Evolutionary conservation across 2,113 vertebrate species (phyloP), one percentile per base, ranked within the genome.

Genomic region (Cyprinodon variegatus): DNA sequence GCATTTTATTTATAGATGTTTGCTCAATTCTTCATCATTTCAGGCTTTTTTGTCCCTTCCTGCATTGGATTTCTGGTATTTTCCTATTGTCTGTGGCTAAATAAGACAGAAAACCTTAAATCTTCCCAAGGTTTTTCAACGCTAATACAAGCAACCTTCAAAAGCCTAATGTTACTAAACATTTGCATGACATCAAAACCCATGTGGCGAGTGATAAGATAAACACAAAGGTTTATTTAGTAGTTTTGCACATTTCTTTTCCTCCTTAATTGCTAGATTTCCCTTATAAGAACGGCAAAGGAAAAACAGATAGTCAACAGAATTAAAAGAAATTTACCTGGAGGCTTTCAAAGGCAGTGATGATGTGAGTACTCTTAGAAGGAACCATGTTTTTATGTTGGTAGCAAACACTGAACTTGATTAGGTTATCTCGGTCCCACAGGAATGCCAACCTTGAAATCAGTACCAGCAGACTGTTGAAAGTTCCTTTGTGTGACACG

Each of bases 301-400:
- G 5, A 70, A 86, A 65, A 13, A 29, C 29, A 76, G 38, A 84
- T 39, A 69, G 75, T 17, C 72, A 50, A 43, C 62, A 45, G 53
- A 69, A 69, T 76, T 77, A 3, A 71, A 40, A 74, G 36, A 46
- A 40, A 64, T 71, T 61, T 59, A 80, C 65, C 79, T 8, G 39
- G 43, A 69, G 80, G 69, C 36, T 70, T 87, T 65, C 37, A 70
- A 75, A 61, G 59, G 76, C 22, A 29, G 17, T 10, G 61, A 77
- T 40, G 9, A 48, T 38, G 43, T 61, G 53, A 29, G 39, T 50
- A 29, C 11, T 74, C 61, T 69, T 65, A 68, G 38, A 68, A 70
- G 75, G 79, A 79, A 77, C 74, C 68, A 64, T 83, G 62, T 91
- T 85, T 83, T 79, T 76, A 79, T 79, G 68, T 81, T 64, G 37